Percentiles rank a stretch among this genome's conserved stretches.
Evolutionary conservation across 2,113 vertebrate genomes (phyloP).

Genomic region (Andinoacara biseriatus): DNA sequence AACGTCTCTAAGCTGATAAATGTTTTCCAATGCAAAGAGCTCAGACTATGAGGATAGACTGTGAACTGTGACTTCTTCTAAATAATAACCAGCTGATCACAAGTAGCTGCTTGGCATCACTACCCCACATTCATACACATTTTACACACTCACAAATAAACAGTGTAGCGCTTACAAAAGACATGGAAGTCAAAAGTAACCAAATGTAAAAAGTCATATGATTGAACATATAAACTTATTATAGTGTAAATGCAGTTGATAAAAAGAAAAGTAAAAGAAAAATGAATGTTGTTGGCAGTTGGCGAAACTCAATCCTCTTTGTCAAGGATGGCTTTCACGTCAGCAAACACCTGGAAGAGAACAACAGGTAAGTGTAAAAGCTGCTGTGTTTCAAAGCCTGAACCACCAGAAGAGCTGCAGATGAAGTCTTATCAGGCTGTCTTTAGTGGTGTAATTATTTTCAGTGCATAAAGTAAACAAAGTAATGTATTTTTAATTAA

Average conservation of each 20-base stretch:
- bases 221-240: constrained; percentile 56
- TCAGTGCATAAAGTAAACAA: no score
- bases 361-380: neutral
- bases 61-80: neutral
- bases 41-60: constrained; percentile 37
- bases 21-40: constrained; percentile 21
- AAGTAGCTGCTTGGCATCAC: constrained; percentile 8
- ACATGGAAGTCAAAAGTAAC: constrained; percentile 39
- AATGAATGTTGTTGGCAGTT: constrained; percentile 47
- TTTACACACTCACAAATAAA: constrained; percentile 26
- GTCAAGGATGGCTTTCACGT: constrained; percentile 90
- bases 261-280: constrained; percentile 55
- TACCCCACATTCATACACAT: constrained; percentile 25
- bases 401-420: neutral
- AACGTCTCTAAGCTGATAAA: neutral
- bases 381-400: neutral
- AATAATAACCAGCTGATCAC: neutral
- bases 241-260: constrained; percentile 54
- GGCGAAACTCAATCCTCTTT: constrained; percentile 83
- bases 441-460: neutral
- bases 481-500: no score
- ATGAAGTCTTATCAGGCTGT: neutral
- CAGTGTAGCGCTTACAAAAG: constrained; percentile 61
- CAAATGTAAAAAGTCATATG: constrained; percentile 57
- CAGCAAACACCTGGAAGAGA: constrained; percentile 89